phyloP scores from a whole-genome alignment of 1,140 invertebrate genomes.

The Ganaspis sp. region DNA sequence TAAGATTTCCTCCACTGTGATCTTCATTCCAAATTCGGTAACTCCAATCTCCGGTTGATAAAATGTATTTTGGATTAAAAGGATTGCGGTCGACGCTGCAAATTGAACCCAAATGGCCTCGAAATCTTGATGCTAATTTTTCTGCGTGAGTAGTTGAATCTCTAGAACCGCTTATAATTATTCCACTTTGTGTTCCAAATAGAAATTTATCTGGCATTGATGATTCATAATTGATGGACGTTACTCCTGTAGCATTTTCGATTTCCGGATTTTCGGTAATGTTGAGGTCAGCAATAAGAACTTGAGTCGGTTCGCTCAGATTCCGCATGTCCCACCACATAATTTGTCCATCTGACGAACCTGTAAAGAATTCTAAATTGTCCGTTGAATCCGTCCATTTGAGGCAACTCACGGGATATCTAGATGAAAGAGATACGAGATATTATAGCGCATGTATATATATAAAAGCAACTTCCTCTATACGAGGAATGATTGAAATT shows the following conservation, averaged over 20 bases:
- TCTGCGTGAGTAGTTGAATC: conserved; percentile 84
- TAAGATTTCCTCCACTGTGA: conserved; percentile 88
- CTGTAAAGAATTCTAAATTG: conserved; percentile 90
- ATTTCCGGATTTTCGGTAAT: conserved; percentile 79
- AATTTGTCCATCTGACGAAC: conserved; percentile 90
- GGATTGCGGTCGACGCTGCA: conserved; percentile 89
- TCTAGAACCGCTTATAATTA: conserved; percentile 87
- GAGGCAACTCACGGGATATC: conserved; percentile 83
- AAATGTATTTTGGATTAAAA: conserved; percentile 89
- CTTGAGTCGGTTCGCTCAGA: conserved; percentile 86
- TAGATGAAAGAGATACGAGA: conserved; percentile 62
- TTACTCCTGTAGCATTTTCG: conserved; percentile 84
- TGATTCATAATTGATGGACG: conserved; percentile 89
- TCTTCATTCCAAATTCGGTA: conserved; percentile 93
- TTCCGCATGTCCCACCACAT: conserved; percentile 89
- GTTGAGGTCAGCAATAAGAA: conserved; percentile 86
- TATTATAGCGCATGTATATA: too few relatives aligned
- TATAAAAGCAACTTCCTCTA: too few relatives aligned
- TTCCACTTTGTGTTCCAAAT: conserved; percentile 74
- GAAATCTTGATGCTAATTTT: conserved; percentile 84
- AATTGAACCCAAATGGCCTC: conserved; percentile 89
- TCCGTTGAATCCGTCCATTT: conserved; percentile 90
- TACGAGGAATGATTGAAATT: too few relatives aligned
- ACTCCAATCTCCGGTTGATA: conserved; percentile 92
- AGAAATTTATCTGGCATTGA: conserved; percentile 86